Percentiles rank a stretch among this genome's conserved stretches.
Conservation (phyloP, 2,888 invertebrate species). For the Nymphalis c-album region DNA sequence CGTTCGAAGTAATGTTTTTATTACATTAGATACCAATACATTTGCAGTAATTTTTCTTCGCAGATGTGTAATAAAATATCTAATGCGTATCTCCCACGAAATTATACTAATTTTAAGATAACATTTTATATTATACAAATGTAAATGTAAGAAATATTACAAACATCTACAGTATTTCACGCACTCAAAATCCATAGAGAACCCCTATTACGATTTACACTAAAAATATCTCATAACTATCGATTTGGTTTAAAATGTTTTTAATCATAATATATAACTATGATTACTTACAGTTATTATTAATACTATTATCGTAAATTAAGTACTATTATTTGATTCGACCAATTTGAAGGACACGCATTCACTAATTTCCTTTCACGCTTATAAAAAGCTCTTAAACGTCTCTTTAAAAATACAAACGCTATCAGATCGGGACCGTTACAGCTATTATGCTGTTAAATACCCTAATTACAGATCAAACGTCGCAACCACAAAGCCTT, state of each 20-base stretch:
- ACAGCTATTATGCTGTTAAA: conserved; percentile 71
- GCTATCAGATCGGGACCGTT: conserved; percentile 70
- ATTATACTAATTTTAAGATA: background rate
- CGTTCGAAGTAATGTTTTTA: background rate
- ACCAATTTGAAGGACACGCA: conserved; percentile 54
- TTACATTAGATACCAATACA: background rate
- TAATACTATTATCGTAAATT: conserved; percentile 42
- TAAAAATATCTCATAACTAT: too few relatives aligned
- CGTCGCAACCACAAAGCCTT: conserved; percentile 72
- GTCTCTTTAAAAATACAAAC: conserved; percentile 62
- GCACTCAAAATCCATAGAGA: too few relatives aligned
- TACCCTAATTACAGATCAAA: conserved; percentile 78
- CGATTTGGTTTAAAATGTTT: too few relatives aligned
- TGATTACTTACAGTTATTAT: conserved; percentile 11
- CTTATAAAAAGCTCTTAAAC: conserved; percentile 54
- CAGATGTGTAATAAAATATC: background rate
- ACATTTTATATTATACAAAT: background rate
- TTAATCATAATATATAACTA: background rate
- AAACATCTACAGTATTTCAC: too few relatives aligned
- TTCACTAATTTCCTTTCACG: conserved; percentile 53
- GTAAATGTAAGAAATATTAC: too few relatives aligned
- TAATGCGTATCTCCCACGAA: background rate
- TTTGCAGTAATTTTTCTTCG: background rate
- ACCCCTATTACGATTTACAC: too few relatives aligned
- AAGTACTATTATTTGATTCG: conserved; percentile 43